Percentiles rank a stretch among this genome's conserved stretches.
These are phyloP conservation scores for Tenodera sinensis DNA, from an alignment of 2,888 invertebrate genomes.

Conservation along the genomic window DNA sequence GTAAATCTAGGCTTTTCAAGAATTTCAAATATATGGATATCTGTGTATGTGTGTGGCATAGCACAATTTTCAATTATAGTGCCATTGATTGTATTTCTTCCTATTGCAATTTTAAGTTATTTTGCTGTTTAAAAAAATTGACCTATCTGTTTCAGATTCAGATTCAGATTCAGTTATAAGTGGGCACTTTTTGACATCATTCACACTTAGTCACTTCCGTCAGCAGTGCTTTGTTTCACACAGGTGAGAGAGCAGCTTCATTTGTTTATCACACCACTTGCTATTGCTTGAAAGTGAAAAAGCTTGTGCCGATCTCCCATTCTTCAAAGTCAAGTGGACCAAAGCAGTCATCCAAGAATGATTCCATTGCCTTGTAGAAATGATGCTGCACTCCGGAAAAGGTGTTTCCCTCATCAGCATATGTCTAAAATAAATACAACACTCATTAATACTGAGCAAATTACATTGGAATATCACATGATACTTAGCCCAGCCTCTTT, in stretches of 20 bases:
- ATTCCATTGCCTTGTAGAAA: conserved; percentile 79
- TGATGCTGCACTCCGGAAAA: conserved; percentile 71
- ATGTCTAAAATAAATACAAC: conserved; percentile 57
- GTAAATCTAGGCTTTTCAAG: background rate
- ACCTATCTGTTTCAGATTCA: background rate
- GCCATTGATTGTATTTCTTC: background rate
- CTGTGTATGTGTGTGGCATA: background rate
- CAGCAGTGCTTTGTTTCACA: too few relatives aligned
- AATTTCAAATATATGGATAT: background rate
- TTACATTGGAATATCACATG: too few relatives aligned
- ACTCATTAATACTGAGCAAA: background rate
- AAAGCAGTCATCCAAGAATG: conserved; percentile 82
- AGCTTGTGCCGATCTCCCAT: conserved; percentile 60
- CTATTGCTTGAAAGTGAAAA: conserved; percentile 49
- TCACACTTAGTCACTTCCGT: background rate
- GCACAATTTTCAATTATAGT: background rate
- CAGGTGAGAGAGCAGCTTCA: background rate
- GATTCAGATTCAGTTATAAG: background rate
- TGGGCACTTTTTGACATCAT: background rate
- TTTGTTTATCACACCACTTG: background rate
- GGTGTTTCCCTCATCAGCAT: conserved; percentile 80
- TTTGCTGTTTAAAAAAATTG: background rate
- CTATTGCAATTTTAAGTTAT: background rate
- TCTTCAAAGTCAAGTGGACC: conserved; percentile 66
- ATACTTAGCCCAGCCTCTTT: too few relatives aligned